A percentile compares a stretch with the other conserved stretches of the same genome.
Conservation (phyloP, 2,797 vertebrate genomes). For the Hapalemur alaotrensis region DNA sequence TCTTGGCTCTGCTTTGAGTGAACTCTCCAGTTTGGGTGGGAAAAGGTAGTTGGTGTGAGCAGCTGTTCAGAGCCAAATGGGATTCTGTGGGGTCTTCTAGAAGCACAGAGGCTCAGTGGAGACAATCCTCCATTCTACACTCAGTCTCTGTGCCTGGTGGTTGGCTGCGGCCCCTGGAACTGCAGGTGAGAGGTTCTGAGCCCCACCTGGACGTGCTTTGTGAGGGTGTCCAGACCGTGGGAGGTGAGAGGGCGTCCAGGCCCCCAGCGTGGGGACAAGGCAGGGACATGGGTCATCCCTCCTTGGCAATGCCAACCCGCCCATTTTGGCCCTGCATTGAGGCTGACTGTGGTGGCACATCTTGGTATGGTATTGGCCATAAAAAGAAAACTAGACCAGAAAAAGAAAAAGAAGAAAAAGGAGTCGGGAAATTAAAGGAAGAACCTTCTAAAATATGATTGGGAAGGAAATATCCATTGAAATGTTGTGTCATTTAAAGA, state of each 20-base stretch:
- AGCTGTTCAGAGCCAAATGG: neutral
- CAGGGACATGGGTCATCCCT: neutral
- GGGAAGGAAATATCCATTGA: neutral
- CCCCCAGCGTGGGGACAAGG: neutral
- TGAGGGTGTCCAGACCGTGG: too few species aligned
- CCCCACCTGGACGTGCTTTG: rapidly evolving
- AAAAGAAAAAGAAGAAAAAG: neutral
- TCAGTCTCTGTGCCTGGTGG: neutral
- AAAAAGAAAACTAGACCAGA: neutral
- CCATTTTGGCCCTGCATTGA: neutral
- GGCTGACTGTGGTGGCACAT: neutral
- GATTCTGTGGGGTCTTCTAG: neutral
- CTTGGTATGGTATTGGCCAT: neutral
- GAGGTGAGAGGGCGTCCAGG: neutral
- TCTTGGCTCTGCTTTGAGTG: neutral
- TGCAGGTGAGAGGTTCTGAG: neutral
- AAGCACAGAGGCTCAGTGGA: neutral
- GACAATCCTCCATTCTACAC: neutral
- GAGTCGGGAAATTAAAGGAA: neutral
- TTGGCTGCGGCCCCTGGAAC: neutral
- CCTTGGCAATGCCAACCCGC: rapidly evolving
- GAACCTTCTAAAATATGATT: neutral
- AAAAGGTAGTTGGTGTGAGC: neutral
- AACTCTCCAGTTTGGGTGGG: neutral
- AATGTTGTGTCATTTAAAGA: constrained; percentile 59